Evolutionary conservation across 2,113 vertebrate genomes (phyloP), one percentile per base, ranked within the genome.

Genomic region (Forbesichthys agassizii): DNA sequence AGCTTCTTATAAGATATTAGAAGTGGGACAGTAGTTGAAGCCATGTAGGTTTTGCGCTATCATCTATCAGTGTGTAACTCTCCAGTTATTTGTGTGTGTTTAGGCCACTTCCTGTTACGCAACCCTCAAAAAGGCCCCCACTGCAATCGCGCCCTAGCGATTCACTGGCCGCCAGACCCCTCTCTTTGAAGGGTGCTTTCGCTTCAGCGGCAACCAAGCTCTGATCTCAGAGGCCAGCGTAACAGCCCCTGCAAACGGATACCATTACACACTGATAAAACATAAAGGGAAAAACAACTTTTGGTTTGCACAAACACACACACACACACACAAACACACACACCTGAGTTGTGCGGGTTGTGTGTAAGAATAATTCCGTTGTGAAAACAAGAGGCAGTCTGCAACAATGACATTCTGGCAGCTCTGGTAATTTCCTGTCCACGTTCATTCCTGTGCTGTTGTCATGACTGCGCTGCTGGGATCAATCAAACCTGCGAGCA

Each of bases 401-500:
- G 78, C 77, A 84, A 86, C 85, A 91, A 82, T 80, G 84, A 77
- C 81, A 87, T 69, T 86, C 86, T 85, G 82, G 77, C 75, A 81
- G 78, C 86, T 85, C 79, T 81, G 83, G 89, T 88, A 76, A 86
- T 86, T 86, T 88, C 80, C 86, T 86, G 86, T 86, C 74, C 61
- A 69, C 66, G 18, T 71, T 84, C 63, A 56, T 77, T 79, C 27
- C 33, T 87, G 80, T 89, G 85, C 86, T 87, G 85, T 86, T 84
- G 87, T 73, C 68, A 71, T 83, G 85, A 80, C 82, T 82, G 86
- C 85, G 83, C 82, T 85, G 84, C 65, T 51, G 79, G 81, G 87
- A 87, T 91, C 85, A 85, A 82, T 91, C 87, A 86, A 68, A 83
- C 81, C 75, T 66, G 75, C 0, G 78, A 89, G 85, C 88, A 90